phyloP scores from a whole-genome alignment of 2,113 vertebrate genomes.

The Hippoglossus stenolepis region DNA sequence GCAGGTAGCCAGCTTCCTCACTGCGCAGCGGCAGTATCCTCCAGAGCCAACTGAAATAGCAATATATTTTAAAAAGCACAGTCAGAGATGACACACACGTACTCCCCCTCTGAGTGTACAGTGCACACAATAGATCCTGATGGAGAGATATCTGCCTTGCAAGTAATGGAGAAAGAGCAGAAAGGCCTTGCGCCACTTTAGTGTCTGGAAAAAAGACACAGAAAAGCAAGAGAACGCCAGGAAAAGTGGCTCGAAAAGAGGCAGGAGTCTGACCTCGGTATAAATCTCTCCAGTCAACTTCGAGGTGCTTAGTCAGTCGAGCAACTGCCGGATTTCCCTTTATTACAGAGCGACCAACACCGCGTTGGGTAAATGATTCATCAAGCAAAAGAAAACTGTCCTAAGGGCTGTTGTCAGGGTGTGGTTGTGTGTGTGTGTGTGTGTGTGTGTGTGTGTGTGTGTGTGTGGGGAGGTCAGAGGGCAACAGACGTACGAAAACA shows the following conservation, averaged over 20 bases:
- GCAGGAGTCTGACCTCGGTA: constrained; percentile 6
- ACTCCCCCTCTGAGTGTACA: constrained; percentile 8
- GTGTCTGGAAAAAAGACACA: neutral
- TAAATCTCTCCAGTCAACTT: constrained; percentile 7
- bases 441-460: constrained; percentile 39
- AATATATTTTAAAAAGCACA: constrained; percentile 27
- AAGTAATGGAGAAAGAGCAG: constrained; percentile 48
- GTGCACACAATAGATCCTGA: constrained; percentile 56
- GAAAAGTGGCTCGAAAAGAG: too few species aligned
- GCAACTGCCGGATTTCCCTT: neutral
- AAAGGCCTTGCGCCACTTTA: constrained; percentile 28
- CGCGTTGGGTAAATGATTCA: constrained; percentile 35
- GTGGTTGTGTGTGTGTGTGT: constrained; percentile 37
- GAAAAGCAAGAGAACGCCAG: neutral
- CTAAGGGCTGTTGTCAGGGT: constrained; percentile 33
- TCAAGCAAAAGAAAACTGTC: constrained; percentile 17
- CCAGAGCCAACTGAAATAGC: constrained; percentile 58
- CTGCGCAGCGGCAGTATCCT: constrained; percentile 56
- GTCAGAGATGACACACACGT: constrained; percentile 60
- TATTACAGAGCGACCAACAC: neutral
- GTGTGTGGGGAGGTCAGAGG: constrained; percentile 54
- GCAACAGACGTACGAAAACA: constrained; percentile 37
- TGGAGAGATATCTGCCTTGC: constrained; percentile 61
- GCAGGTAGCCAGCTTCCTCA: constrained; percentile 70
- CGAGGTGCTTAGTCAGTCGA: neutral